These are phyloP conservation scores for Bellardia bayeri DNA, from an alignment of 2,888 invertebrate genomes.

Conservation along the genomic window DNA sequence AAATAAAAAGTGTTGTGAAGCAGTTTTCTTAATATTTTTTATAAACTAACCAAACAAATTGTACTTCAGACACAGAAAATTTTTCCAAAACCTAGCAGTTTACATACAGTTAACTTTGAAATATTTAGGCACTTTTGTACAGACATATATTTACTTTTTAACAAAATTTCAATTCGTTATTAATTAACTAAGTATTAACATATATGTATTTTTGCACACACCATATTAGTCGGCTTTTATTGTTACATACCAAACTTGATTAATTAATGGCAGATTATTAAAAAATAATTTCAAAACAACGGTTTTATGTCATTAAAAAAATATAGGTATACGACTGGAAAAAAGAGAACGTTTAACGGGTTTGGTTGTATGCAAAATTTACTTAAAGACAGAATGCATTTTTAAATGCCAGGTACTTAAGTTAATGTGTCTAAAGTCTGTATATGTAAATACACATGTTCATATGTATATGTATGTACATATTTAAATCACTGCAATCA, in stretches of 20 bases:
- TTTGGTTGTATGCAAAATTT: constrained; percentile 30
- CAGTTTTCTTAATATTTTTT: no score
- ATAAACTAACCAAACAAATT: no score
- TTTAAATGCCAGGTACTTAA: constrained; percentile 28
- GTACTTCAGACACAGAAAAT: no score
- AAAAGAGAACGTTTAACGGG: constrained; percentile 37
- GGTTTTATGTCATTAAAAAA: constrained; percentile 15
- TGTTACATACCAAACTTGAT: neutral
- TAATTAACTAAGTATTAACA: no score
- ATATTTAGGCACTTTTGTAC: no score
- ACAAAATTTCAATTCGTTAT: no score
- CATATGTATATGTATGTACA: neutral
- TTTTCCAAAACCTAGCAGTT: no score
- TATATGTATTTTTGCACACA: no score
- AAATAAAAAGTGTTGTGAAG: no score
- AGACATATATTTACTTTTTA: no score
- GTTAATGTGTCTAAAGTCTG: constrained; percentile 3
- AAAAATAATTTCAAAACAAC: constrained; percentile 13
- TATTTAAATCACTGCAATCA: constrained; percentile 16
- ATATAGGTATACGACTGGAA: neutral
- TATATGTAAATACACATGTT: neutral
- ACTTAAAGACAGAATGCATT: neutral
- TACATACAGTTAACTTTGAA: no score
- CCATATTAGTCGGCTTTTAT: no score
- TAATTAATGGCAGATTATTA: constrained; percentile 10